Evolutionary conservation across 1,140 invertebrate genomes (phyloP).

Genomic region (Apocrypta bakeri): DNA sequence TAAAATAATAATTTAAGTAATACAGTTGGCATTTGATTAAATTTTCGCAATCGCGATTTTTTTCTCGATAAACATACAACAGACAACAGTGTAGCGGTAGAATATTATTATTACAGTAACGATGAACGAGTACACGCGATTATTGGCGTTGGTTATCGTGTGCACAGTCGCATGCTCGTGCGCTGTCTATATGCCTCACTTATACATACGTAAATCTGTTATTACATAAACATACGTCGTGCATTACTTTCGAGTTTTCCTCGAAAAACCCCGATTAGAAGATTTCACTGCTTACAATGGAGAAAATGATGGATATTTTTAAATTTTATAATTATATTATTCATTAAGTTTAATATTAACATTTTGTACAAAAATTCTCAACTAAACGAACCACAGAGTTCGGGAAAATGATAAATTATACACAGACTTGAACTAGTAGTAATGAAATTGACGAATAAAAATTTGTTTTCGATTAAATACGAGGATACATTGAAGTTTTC

Average conservation of each 20-base stretch:
- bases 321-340: background rate
- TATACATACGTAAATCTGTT: conserved; percentile 46
- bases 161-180: background rate
- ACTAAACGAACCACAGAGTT: background rate
- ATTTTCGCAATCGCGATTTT: conserved; percentile 58
- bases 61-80: conserved; percentile 64
- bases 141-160: conserved; percentile 21
- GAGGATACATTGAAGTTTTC: conserved; percentile 9
- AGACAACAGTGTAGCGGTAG: conserved; percentile 70
- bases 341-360: background rate
- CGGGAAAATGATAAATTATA: background rate
- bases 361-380: background rate
- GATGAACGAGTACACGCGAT: conserved; percentile 62
- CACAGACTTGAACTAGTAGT: too few relatives aligned
- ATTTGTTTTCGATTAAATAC: too few relatives aligned
- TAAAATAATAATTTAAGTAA: conserved; percentile 71
- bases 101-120: conserved; percentile 71
- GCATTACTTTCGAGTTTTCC: conserved; percentile 20
- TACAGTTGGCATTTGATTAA: conserved; percentile 67
- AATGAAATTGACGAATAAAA: too few relatives aligned
- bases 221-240: conserved; percentile 36
- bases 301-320: too few relatives aligned
- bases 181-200: background rate
- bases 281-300: background rate
- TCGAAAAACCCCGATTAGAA: conserved; percentile 20